phyloP scores from a whole-genome alignment of 2,797 vertebrate species.

The Babyrousa celebensis region DNA sequence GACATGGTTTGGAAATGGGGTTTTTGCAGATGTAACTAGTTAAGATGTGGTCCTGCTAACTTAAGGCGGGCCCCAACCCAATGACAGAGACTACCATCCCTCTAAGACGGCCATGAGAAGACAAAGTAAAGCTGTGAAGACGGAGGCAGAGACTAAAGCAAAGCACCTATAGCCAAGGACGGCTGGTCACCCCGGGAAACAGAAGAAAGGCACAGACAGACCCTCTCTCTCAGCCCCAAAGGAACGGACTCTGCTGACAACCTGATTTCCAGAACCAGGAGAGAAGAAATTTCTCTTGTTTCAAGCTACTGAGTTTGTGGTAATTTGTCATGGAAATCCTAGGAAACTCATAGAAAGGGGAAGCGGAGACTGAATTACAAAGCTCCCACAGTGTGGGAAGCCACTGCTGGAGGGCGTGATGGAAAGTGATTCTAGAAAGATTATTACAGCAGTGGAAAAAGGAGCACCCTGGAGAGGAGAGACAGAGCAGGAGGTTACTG shows the following conservation, averaged over 20 bases:
- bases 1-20: background rate
- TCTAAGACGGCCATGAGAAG: background rate
- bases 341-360: background rate
- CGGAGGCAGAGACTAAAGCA: background rate
- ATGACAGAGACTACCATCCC: too few species aligned
- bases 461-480: background rate
- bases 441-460: background rate
- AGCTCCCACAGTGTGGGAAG: background rate
- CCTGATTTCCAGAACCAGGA: background rate
- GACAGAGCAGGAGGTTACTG: background rate
- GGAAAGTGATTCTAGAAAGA: background rate
- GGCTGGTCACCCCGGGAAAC: background rate
- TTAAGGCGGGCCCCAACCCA: background rate
- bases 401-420: fast-evolving
- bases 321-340: background rate
- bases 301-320: background rate
- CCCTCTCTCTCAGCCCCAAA: background rate
- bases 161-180: fast-evolving
- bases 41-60: background rate
- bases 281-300: background rate
- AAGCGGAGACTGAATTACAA: background rate
- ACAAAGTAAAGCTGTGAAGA: background rate
- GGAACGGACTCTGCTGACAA: background rate
- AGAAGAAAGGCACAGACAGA: background rate
- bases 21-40: background rate